Percentiles rank a stretch among this genome's conserved stretches.
These are phyloP conservation scores for Orchesellides sinensis DNA, from an alignment of 2,888 invertebrate genomes.

Conservation along the genomic window DNA sequence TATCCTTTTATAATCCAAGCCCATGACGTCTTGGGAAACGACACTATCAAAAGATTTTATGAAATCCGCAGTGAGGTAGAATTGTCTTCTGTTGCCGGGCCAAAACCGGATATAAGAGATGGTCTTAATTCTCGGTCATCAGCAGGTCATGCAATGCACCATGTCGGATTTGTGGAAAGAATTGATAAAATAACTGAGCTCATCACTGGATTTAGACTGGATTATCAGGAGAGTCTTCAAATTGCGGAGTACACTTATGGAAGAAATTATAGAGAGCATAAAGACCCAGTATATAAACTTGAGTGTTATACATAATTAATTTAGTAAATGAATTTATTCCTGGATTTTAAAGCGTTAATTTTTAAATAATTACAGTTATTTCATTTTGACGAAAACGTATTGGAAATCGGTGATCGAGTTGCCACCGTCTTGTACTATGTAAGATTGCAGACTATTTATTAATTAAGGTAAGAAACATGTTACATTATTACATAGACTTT, in stretches of 20 bases:
- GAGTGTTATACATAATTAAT: background rate
- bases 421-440: slow-evolving; percentile 25
- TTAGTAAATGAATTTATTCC: too few species aligned
- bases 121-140: background rate
- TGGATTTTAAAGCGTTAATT: too few species aligned
- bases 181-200: background rate
- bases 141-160: background rate
- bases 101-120: background rate
- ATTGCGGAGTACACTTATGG: slow-evolving; percentile 16
- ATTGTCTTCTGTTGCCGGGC: background rate
- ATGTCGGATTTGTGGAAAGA: background rate
- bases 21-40: slow-evolving; percentile 27
- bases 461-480: background rate
- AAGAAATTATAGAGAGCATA: background rate
- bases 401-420: background rate
- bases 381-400: background rate
- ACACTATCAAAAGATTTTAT: background rate
- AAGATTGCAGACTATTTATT: background rate
- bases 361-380: too few species aligned
- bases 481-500: background rate
- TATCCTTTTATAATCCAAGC: slow-evolving; percentile 18
- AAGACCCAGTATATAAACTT: background rate
- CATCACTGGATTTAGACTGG: background rate
- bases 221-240: background rate
- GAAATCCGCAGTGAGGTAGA: background rate